phyloP scores from a whole-genome alignment of 2,888 invertebrate genomes.

The Blera fallax region DNA sequence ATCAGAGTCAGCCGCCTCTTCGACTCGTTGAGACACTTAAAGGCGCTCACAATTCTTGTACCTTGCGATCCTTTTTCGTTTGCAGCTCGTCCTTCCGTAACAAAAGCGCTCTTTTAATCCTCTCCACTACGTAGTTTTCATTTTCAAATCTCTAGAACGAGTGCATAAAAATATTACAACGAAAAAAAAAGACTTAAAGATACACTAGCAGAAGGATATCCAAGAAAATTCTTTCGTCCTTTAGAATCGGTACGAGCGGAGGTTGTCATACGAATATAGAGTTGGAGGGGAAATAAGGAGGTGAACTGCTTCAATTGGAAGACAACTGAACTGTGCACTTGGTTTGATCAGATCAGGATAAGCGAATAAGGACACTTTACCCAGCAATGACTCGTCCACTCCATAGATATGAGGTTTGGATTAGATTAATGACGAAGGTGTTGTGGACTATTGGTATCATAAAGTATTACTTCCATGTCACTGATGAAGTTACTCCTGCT shows the following conservation, averaged over 20 bases:
- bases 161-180: slow-evolving; percentile 24
- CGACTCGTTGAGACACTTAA: slow-evolving; percentile 10
- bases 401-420: slow-evolving; percentile 7
- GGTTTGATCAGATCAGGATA: slow-evolving; percentile 42
- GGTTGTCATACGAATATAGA: too few species aligned
- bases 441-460: slow-evolving; percentile 11
- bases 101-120: slow-evolving; percentile 13
- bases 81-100: slow-evolving; percentile 10
- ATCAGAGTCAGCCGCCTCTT: not conserved
- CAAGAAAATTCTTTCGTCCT: not conserved
- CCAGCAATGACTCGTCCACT: not conserved
- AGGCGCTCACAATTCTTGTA: not conserved
- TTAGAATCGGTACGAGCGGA: not conserved
- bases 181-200: not conserved
- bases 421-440: slow-evolving; percentile 33
- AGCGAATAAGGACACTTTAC: not conserved
- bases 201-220: not conserved
- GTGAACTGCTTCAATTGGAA: not conserved
- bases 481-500: not conserved
- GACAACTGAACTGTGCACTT: slow-evolving; percentile 39
- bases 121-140: not conserved
- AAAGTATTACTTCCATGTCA: not conserved
- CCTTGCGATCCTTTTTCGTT: not conserved
- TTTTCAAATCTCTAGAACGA: not conserved
- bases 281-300: too few species aligned